A percentile compares a stretch with the other conserved stretches of the same genome.
Evolutionary conservation across 2,797 vertebrate genomes (phyloP).

Genomic region (Myotis findleyi): DNA sequence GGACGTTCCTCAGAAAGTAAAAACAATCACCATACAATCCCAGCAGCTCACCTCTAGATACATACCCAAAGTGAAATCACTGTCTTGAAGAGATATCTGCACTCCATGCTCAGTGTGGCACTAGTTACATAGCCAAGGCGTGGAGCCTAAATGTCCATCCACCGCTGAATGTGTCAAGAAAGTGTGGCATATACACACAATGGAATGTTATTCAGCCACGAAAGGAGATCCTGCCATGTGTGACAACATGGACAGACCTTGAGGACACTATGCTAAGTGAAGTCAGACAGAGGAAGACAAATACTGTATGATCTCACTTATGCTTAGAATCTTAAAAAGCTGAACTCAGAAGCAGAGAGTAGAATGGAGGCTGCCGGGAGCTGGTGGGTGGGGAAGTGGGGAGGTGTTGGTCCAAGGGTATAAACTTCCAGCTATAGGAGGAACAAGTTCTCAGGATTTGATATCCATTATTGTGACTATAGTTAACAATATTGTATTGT

Average conservation of each 20-base stretch:
- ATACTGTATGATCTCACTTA: not conserved
- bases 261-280: not conserved
- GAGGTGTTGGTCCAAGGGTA: not conserved
- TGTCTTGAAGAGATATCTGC: not conserved
- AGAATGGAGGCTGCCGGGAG: not conserved
- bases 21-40: not conserved
- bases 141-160: not conserved
- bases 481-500: no score
- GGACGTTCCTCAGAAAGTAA: not conserved
- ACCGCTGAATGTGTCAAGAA: not conserved
- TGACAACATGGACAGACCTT: not conserved
- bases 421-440: not conserved
- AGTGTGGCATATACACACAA: not conserved
- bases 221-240: not conserved
- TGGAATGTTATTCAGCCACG: not conserved
- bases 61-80: not conserved
- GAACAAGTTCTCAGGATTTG: not conserved
- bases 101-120: not conserved
- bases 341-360: not conserved
- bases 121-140: not conserved
- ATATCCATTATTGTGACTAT: not conserved
- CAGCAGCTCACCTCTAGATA: not conserved
- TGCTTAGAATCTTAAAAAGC: not conserved
- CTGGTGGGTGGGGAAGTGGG: not conserved
- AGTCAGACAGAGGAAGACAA: not conserved